Conservation (phyloP, 2,113 vertebrate species). For the Apodemus sylvaticus region DNA sequence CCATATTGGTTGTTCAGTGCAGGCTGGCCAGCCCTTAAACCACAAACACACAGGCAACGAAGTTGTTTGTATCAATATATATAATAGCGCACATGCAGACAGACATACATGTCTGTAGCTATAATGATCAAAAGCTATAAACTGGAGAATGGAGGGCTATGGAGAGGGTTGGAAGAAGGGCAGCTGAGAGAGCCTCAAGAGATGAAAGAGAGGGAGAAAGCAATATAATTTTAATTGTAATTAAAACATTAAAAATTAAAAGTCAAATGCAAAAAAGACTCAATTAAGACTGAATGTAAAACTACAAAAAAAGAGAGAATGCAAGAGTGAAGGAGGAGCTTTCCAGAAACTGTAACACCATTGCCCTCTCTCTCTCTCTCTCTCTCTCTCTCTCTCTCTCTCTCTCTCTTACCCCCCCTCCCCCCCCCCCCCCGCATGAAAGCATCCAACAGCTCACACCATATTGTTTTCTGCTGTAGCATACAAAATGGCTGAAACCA, state of each 20-base stretch:
- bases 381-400: not conserved
- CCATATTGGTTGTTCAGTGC: not conserved
- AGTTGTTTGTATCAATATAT: not conserved
- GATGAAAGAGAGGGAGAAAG: not conserved
- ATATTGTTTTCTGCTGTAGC: slow-evolving; percentile 48
- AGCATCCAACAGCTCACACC: not conserved
- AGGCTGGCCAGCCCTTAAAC: not conserved
- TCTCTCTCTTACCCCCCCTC: no score
- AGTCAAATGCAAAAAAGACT: not conserved
- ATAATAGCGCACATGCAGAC: not conserved
- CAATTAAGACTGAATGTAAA: not conserved
- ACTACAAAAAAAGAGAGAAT: not conserved
- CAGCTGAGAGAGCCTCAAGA: not conserved
- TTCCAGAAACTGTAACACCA: not conserved
- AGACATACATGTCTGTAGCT: not conserved
- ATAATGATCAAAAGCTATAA: not conserved
- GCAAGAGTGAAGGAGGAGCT: no score
- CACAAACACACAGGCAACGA: not conserved
- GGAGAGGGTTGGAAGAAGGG: no score
- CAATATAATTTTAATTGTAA: not conserved
- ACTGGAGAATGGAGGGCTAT: not conserved
- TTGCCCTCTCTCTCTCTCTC: no score
- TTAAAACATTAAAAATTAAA: not conserved
- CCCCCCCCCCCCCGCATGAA: no score
- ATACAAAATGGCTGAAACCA: slow-evolving; percentile 62